A percentile compares a stretch with the other conserved stretches of the same genome.
These are phyloP conservation scores for Tubulanus polymorphus DNA, from an alignment of 2,888 invertebrate species.

Conservation along the genomic window DNA sequence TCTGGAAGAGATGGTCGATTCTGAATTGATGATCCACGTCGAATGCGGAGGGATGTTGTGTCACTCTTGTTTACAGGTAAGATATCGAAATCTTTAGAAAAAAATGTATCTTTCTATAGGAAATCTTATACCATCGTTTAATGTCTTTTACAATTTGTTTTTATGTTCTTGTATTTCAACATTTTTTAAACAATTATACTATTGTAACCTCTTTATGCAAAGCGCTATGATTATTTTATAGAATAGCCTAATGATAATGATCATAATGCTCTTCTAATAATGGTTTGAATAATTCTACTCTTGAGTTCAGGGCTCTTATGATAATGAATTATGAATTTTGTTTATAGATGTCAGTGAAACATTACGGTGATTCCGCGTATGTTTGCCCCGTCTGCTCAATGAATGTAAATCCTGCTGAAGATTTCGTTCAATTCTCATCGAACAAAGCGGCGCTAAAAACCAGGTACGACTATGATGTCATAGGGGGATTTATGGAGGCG, in stretches of 20 bases:
- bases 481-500: too few species aligned
- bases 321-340: too few species aligned
- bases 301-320: too few species aligned
- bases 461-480: constrained; percentile 26
- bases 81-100: constrained; percentile 5
- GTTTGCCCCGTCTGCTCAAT: constrained; percentile 55
- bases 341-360: constrained; percentile 50
- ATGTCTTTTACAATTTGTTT: too few species aligned
- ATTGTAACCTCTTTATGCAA: too few species aligned
- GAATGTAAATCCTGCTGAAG: constrained; percentile 52
- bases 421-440: constrained; percentile 52
- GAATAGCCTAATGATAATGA: too few species aligned
- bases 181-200: too few species aligned
- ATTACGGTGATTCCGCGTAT: constrained; percentile 47
- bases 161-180: too few species aligned
- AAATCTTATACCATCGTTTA: too few species aligned
- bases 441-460: constrained; percentile 38
- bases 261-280: too few species aligned
- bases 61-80: constrained; percentile 61
- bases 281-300: too few species aligned
- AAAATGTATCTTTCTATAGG: neutral
- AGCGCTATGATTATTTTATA: too few species aligned
- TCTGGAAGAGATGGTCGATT: constrained; percentile 60
- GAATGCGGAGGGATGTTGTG: constrained; percentile 61
- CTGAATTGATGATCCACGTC: constrained; percentile 59